These are phyloP conservation scores for Orgyia antiqua DNA, from an alignment of 2,888 invertebrate genomes.

Conservation along the genomic window DNA sequence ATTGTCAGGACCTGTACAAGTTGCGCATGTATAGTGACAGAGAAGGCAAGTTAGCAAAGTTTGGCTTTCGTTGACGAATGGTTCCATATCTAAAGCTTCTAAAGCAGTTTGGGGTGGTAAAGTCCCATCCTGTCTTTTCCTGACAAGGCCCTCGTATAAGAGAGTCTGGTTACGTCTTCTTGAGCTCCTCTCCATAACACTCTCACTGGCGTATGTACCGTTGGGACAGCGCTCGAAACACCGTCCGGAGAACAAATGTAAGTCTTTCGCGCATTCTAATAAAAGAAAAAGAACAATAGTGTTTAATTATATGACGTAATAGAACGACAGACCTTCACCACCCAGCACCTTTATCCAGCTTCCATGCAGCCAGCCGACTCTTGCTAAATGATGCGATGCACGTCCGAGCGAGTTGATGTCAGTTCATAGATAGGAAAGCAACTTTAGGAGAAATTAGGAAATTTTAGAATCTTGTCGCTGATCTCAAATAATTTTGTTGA, in stretches of 20 bases:
- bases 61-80: conserved; percentile 33
- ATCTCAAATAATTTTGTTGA: conserved; percentile 71
- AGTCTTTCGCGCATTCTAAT: conserved; percentile 82
- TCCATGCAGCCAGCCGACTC: conserved; percentile 67
- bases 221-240: conserved; percentile 80
- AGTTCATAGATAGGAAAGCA: conserved; percentile 38
- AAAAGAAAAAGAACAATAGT: conserved; percentile 64
- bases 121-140: conserved; percentile 47
- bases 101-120: conserved; percentile 30
- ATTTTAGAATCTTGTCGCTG: conserved; percentile 71
- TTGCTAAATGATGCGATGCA: conserved; percentile 56
- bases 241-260: conserved; percentile 78
- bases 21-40: conserved; percentile 87
- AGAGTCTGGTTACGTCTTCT: conserved; percentile 63
- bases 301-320: conserved; percentile 49
- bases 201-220: conserved; percentile 66
- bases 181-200: conserved; percentile 51
- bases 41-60: conserved; percentile 73
- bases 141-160: conserved; percentile 41
- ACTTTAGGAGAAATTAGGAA: conserved; percentile 37
- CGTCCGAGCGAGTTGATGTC: conserved; percentile 44
- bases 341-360: conserved; percentile 60
- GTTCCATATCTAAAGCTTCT: conserved; percentile 61
- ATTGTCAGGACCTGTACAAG: conserved; percentile 83
- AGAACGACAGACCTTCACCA: conserved; percentile 56